These are phyloP conservation scores for Rhagoletis pomonella DNA, from an alignment of 1,140 invertebrate genomes.

Conservation along the genomic window DNA sequence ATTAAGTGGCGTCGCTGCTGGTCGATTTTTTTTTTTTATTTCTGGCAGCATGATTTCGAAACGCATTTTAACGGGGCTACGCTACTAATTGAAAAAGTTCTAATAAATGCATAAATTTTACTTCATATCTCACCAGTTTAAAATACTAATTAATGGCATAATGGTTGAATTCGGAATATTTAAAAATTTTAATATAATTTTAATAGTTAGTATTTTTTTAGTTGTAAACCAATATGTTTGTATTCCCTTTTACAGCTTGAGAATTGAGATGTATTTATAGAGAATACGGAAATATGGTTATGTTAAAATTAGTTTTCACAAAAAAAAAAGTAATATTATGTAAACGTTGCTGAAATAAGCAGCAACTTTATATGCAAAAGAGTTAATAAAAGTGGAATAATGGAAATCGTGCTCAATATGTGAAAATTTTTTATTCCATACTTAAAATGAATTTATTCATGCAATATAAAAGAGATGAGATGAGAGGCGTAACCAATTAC, in stretches of 20 bases:
- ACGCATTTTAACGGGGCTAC: too few species aligned
- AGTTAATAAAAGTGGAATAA: conserved; percentile 37
- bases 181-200: conserved; percentile 28
- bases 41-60: too few species aligned
- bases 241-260: conserved; percentile 8
- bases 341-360: neutral
- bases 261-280: conserved; percentile 8
- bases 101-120: neutral
- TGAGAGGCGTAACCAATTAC: too few species aligned
- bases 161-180: conserved; percentile 17
- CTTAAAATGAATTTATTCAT: neutral
- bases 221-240: conserved; percentile 33
- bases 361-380: neutral
- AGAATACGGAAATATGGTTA: conserved; percentile 10
- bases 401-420: neutral
- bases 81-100: too few species aligned
- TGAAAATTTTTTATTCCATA: neutral
- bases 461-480: too few species aligned
- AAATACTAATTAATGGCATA: neutral
- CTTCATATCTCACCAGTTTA: neutral
- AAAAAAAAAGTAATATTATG: neutral
- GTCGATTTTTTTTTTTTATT: too few species aligned
- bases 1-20: neutral
- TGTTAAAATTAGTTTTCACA: neutral
- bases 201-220: conserved; percentile 35